Evolutionary conservation across 2,888 invertebrate species (phyloP).

Genomic region (Slavum lentiscoides): DNA sequence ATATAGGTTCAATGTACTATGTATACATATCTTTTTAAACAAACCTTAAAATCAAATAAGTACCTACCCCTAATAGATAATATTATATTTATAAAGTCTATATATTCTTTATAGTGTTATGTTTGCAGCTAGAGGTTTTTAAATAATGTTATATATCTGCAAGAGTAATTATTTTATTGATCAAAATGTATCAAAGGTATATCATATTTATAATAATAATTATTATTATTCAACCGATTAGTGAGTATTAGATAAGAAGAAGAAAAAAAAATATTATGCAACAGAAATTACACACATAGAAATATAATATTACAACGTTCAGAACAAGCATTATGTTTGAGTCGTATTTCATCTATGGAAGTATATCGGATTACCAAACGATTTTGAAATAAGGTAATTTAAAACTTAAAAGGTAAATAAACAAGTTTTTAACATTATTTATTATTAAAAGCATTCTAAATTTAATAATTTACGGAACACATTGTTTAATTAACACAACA

Average conservation of each 20-base stretch:
- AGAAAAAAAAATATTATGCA: not conserved
- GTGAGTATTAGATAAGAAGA: not conserved
- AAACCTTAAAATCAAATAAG: no score
- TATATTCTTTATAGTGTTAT: no score
- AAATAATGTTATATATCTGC: no score
- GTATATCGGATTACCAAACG: not conserved
- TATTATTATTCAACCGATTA: no score
- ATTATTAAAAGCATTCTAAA: not conserved
- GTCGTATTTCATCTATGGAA: not conserved
- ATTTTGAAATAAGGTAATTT: not conserved
- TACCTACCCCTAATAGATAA: no score
- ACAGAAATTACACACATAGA: not conserved
- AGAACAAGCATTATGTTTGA: not conserved
- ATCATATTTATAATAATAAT: no score
- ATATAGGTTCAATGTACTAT: not conserved
- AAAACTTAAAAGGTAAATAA: not conserved
- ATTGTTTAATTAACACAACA: not conserved
- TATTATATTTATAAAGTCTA: no score
- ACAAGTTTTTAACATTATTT: not conserved
- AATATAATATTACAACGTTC: not conserved
- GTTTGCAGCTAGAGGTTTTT: no score
- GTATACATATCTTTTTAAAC: not conserved
- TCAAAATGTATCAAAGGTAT: no score
- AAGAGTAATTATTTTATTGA: no score
- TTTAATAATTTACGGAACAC: not conserved